A percentile compares a stretch with the other conserved stretches of the same genome.
These are phyloP conservation scores for Exaiptasia diaphana DNA, from an alignment of 64 coral and sea anemone species.

Conservation along the genomic window DNA sequence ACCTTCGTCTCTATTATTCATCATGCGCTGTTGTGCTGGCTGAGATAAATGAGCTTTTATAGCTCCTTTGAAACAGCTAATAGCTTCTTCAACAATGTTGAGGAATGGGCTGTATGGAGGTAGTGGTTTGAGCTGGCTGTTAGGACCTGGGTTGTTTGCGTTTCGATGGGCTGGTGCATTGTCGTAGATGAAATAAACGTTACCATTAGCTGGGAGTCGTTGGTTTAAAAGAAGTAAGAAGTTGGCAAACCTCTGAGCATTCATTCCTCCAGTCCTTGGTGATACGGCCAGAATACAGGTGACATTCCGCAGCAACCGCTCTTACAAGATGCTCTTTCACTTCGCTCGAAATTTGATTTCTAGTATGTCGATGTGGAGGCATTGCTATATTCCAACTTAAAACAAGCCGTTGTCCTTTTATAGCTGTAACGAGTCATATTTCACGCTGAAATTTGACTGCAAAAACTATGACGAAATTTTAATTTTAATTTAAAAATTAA, in stretches of 20 bases:
- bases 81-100: not conserved
- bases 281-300: slow-evolving; percentile 8
- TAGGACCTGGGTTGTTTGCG: not conserved
- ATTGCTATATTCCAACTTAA: not conserved
- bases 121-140: slow-evolving; percentile 32
- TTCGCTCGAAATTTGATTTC: not conserved
- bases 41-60: slow-evolving; percentile 24
- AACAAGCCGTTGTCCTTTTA: not conserved
- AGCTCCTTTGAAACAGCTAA: not conserved
- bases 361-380: not conserved
- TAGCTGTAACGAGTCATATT: not conserved
- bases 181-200: slow-evolving; percentile 39
- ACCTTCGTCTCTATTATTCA: slow-evolving; percentile 53
- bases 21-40: not conserved
- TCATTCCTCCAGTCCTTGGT: slow-evolving; percentile 20
- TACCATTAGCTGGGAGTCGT: not conserved
- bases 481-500: too few relatives aligned
- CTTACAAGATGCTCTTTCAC: not conserved
- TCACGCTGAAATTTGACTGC: not conserved
- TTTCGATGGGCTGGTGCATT: slow-evolving; percentile 31
- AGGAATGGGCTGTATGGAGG: slow-evolving; percentile 28
- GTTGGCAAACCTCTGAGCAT: not conserved
- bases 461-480: not conserved
- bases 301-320: not conserved
- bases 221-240: not conserved